Evolutionary conservation across 2,113 vertebrate species (phyloP).

Genomic region (Oxyruncus cristatus): DNA sequence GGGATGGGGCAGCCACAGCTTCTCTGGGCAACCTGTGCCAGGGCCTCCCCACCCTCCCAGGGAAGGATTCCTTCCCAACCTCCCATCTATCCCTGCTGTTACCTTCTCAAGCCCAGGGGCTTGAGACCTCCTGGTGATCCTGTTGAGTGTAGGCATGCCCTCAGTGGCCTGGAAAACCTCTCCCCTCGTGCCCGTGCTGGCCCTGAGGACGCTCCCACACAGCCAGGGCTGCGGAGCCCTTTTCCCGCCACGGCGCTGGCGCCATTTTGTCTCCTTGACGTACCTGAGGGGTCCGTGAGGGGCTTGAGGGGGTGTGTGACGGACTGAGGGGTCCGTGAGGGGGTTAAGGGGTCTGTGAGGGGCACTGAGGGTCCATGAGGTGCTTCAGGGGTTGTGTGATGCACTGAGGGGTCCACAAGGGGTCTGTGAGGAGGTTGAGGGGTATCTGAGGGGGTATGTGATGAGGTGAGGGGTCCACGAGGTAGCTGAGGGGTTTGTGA

Average conservation of each 20-base stretch:
- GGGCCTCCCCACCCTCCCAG: rapidly evolving
- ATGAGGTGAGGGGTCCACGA: background rate
- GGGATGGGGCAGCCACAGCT: background rate
- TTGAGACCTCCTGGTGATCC: rapidly evolving
- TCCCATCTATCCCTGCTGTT: rapidly evolving
- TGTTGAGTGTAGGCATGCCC: background rate
- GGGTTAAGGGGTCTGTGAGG: background rate
- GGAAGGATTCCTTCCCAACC: background rate
- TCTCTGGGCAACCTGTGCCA: background rate
- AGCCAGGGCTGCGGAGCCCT: rapidly evolving
- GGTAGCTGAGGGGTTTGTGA: background rate
- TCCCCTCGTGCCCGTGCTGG: background rate
- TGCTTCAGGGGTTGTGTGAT: too few species aligned
- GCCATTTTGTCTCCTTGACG: background rate
- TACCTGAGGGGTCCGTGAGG: background rate
- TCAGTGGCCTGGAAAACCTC: background rate
- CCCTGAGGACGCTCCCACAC: background rate
- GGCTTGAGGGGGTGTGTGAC: background rate
- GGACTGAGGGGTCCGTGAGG: background rate
- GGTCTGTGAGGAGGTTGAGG: background rate
- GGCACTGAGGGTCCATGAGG: background rate
- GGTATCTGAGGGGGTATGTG: background rate
- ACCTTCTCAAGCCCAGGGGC: rapidly evolving
- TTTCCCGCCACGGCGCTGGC: background rate
- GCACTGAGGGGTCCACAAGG: background rate